Conservation (phyloP, 2,797 vertebrate species). For the Coreius guichenoti region DNA sequence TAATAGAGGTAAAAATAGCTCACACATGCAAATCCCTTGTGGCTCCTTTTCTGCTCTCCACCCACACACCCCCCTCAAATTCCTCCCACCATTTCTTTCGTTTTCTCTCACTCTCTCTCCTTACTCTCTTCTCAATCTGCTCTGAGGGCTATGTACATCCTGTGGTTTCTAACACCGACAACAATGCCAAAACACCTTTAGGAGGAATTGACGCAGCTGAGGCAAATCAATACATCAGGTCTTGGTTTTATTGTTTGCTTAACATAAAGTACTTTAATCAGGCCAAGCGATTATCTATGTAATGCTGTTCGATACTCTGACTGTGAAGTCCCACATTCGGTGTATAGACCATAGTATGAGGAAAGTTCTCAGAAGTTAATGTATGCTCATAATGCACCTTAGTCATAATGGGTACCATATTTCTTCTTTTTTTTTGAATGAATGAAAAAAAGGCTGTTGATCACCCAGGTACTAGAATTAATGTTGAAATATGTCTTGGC, state of each 20-base stretch:
- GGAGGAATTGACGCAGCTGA: neutral
- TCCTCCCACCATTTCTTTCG: conserved; percentile 30
- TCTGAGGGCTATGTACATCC: neutral
- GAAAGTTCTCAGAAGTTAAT: neutral
- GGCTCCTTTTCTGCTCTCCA: conserved; percentile 48
- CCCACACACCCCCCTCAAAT: conserved; percentile 50
- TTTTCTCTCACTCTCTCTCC: neutral
- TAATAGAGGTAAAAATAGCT: conserved; percentile 58
- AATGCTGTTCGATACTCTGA: neutral
- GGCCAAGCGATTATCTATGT: neutral
- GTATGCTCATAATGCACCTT: neutral
- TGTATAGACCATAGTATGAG: neutral
- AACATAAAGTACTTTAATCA: conserved; percentile 5
- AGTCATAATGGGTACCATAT: neutral
- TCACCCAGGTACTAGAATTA: neutral
- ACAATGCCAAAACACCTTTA: conserved; percentile 16
- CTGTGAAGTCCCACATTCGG: neutral
- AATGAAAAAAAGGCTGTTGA: neutral
- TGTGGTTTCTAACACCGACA: neutral
- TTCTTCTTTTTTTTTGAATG: neutral
- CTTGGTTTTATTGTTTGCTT: conserved; percentile 20
- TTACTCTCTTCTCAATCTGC: conserved; percentile 11
- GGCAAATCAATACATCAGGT: conserved; percentile 22
- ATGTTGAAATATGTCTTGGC: neutral
- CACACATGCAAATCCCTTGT: conserved; percentile 54